Percentiles rank a stretch among this genome's conserved stretches.
Conservation (phyloP, 2,113 vertebrate species). For the Microcebus tavaratra region DNA sequence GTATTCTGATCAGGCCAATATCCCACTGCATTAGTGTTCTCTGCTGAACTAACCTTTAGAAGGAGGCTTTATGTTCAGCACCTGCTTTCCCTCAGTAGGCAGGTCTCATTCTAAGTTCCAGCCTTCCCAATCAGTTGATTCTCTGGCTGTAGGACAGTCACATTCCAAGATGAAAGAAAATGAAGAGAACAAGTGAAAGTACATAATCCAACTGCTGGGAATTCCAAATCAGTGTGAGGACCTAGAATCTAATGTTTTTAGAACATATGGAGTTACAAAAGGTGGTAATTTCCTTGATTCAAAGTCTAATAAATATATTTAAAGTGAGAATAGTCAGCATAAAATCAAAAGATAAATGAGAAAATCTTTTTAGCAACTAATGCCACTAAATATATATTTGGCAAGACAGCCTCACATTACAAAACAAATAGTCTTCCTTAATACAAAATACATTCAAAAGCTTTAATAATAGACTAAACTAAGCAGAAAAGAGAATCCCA, state of each 20-base stretch:
- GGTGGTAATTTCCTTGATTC: neutral
- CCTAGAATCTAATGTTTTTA: neutral
- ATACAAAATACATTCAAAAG: too few relatives aligned
- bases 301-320: neutral
- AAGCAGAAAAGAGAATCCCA: too few relatives aligned
- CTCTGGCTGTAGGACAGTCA: neutral
- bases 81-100: neutral
- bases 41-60: neutral
- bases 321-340: neutral
- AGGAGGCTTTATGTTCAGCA: neutral
- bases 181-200: neutral
- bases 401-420: neutral
- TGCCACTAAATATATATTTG: neutral
- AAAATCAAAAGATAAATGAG: neutral
- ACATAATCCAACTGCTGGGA: neutral
- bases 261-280: neutral
- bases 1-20: neutral
- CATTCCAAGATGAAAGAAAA: constrained; percentile 14
- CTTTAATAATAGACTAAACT: too few relatives aligned
- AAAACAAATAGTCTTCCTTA: neutral
- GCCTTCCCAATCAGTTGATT: neutral
- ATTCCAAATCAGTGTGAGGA: neutral
- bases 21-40: neutral
- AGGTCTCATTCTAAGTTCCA: neutral
- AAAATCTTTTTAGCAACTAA: neutral